Conservation (phyloP, 1,140 invertebrate species). For the Berghia stephanieae region DNA sequence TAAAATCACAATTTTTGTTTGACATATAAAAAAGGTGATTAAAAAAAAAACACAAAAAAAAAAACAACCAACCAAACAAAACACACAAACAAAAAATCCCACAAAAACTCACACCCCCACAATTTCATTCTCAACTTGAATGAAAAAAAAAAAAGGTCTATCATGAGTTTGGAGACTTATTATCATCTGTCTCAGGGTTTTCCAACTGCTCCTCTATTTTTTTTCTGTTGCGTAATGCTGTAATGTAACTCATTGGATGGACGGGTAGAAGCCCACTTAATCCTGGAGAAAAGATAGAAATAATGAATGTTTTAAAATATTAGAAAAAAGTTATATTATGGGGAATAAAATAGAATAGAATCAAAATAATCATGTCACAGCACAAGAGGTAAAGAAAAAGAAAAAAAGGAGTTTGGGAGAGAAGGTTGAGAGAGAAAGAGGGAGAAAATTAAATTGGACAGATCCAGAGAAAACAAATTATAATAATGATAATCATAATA, state of each 20-base stretch:
- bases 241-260: slow-evolving; percentile 49
- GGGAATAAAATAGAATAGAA: no score
- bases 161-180: not conserved
- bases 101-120: not conserved
- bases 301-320: not conserved
- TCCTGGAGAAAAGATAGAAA: slow-evolving; percentile 43
- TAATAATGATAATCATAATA: no score
- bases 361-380: no score
- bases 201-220: slow-evolving; percentile 24
- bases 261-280: slow-evolving; percentile 51
- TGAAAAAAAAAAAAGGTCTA: not conserved
- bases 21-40: no score
- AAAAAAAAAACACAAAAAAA: not conserved
- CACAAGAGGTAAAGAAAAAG: not conserved
- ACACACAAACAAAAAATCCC: not conserved
- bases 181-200: slow-evolving; percentile 11
- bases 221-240: slow-evolving; percentile 39
- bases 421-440: no score
- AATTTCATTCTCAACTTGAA: not conserved
- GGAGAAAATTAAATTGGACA: no score
- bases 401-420: not conserved
- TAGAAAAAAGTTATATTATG: not conserved
- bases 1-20: no score
- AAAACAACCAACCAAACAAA: not conserved
- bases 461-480: no score